Evolutionary conservation across 2,888 invertebrate genomes (phyloP).

Genomic region (Polylopha cassiicola): DNA sequence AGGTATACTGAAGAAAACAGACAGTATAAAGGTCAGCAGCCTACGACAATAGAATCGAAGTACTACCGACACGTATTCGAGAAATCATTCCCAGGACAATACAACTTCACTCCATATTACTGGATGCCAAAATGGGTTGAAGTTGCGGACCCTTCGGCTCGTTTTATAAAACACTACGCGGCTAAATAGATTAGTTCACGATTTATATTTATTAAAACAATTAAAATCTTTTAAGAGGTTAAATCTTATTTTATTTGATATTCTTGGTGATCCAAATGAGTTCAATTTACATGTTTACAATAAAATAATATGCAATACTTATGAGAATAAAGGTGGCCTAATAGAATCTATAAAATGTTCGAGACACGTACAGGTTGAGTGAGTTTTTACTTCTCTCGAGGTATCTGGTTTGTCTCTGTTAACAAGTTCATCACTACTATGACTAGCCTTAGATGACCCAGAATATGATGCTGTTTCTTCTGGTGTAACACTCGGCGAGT

Average conservation of each 20-base stretch:
- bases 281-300: neutral
- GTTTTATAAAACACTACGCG: constrained; percentile 84
- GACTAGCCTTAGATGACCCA: neutral
- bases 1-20: constrained; percentile 78
- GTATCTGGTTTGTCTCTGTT: neutral
- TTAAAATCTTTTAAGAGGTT: too few species aligned
- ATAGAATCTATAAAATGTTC: constrained; percentile 52
- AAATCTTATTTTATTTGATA: too few species aligned
- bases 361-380: constrained; percentile 36
- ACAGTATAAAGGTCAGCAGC: constrained; percentile 83
- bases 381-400: neutral
- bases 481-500: constrained; percentile 24
- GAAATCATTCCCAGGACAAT: constrained; percentile 78
- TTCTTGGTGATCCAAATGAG: too few species aligned
- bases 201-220: constrained; percentile 5
- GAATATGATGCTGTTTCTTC: neutral
- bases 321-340: constrained; percentile 45
- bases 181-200: constrained; percentile 52
- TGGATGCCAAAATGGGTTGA: constrained; percentile 90
- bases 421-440: neutral
- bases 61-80: constrained; percentile 86
- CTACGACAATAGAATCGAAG: constrained; percentile 85
- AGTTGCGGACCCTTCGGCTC: constrained; percentile 84
- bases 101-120: constrained; percentile 82
- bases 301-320: neutral